These are phyloP conservation scores for Melanophora roralis DNA, from an alignment of 2,888 invertebrate species.

Conservation along the genomic window DNA sequence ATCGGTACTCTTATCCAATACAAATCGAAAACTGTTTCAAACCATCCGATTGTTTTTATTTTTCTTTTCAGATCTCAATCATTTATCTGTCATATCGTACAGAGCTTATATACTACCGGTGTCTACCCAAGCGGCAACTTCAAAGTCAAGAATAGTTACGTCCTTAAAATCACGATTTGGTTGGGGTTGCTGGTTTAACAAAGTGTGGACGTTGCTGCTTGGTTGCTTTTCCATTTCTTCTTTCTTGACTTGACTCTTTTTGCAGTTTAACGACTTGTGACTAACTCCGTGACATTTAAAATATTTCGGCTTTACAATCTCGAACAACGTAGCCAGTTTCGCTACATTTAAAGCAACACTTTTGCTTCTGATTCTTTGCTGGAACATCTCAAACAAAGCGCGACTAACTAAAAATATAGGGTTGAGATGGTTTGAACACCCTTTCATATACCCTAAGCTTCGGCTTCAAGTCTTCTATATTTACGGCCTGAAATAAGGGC, in stretches of 20 bases:
- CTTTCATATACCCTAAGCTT: not conserved
- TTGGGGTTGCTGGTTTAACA: not conserved
- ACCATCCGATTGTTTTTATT: not conserved
- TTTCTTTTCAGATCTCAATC: not conserved
- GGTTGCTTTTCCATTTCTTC: not conserved
- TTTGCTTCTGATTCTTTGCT: not conserved
- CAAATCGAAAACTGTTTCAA: not conserved
- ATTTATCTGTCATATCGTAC: not conserved
- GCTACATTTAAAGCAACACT: not conserved
- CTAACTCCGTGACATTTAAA: not conserved
- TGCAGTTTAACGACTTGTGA: not conserved
- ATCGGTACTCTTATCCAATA: not conserved
- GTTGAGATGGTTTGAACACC: not conserved
- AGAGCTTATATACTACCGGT: not conserved
- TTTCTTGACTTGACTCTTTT: not conserved
- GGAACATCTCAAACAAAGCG: not conserved
- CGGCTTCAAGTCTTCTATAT: not conserved
- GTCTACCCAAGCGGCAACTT: not conserved
- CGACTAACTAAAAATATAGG: not conserved
- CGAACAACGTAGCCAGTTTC: not conserved
- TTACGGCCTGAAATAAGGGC: not conserved
- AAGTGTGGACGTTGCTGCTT: not conserved
- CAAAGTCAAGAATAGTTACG: not conserved
- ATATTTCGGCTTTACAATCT: not conserved
- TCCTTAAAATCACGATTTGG: not conserved